These are phyloP conservation scores for Hylia prasina DNA, from an alignment of 2,113 vertebrate species.

Conservation along the genomic window DNA sequence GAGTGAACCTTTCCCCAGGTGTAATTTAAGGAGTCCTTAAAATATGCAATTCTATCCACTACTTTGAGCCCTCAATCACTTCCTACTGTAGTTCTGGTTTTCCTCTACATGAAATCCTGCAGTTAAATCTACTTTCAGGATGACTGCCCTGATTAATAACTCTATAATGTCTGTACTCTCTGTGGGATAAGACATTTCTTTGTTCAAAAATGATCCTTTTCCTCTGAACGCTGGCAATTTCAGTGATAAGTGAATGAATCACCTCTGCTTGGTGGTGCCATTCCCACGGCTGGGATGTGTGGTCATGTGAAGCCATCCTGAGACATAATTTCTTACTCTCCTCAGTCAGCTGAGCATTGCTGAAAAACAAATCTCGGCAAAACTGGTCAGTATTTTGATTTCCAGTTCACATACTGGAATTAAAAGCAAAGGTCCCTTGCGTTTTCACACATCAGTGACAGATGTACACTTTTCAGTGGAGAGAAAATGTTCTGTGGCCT, in stretches of 20 bases:
- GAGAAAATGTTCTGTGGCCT: not conserved
- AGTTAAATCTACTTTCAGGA: constrained; percentile 40
- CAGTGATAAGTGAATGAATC: constrained; percentile 33
- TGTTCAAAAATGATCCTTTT: constrained; percentile 47
- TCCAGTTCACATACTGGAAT: not conserved
- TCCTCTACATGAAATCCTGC: not conserved
- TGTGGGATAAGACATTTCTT: constrained; percentile 51
- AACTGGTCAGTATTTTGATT: not conserved
- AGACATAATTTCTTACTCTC: not conserved
- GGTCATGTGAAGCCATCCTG: not conserved
- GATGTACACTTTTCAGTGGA: not conserved
- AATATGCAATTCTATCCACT: not conserved
- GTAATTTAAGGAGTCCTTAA: constrained; percentile 4
- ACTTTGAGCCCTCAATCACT: not conserved
- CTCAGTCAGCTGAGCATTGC: not conserved
- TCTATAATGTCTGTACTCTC: constrained; percentile 27
- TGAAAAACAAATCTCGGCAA: not conserved
- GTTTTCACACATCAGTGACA: not conserved
- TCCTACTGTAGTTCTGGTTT: constrained; percentile 28
- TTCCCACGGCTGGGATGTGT: not conserved
- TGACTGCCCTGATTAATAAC: constrained; percentile 54
- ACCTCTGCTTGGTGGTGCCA: not conserved
- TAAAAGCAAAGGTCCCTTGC: not conserved
- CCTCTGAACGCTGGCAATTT: not conserved
- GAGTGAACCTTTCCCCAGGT: not conserved